Conservation (phyloP, 2,888 invertebrate species). For the Eupeodes latifasciatus region DNA sequence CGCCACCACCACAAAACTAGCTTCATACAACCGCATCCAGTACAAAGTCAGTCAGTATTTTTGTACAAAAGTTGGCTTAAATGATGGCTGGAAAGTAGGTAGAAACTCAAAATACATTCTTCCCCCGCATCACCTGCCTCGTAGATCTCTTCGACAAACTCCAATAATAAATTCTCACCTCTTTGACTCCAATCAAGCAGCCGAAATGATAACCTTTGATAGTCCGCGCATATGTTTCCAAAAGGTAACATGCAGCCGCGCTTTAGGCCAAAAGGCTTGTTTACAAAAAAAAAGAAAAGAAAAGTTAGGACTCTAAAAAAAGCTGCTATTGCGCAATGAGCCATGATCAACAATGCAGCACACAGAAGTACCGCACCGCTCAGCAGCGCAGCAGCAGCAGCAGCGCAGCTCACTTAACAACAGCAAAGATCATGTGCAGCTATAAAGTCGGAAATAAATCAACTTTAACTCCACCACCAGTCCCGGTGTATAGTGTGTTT, state of each 20-base stretch:
- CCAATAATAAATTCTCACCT: slow-evolving; percentile 75
- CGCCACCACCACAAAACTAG: slow-evolving; percentile 47
- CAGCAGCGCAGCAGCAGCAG: slow-evolving; percentile 19
- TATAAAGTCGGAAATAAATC: slow-evolving; percentile 72
- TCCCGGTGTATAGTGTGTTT: slow-evolving; percentile 14
- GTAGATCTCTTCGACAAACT: slow-evolving; percentile 18
- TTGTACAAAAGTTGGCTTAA: slow-evolving; percentile 23
- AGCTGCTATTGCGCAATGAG: slow-evolving; percentile 62
- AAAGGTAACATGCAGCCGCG: slow-evolving; percentile 49
- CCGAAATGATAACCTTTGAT: slow-evolving; percentile 72
- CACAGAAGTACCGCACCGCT: slow-evolving; percentile 35
- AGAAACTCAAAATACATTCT: background rate
- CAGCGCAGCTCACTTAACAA: slow-evolving; percentile 2
- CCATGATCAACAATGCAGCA: slow-evolving; percentile 58
- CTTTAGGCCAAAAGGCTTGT: slow-evolving; percentile 52
- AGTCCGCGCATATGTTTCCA: slow-evolving; percentile 67
- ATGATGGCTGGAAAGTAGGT: slow-evolving; percentile 10
- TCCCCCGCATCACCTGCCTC: slow-evolving; percentile 9
- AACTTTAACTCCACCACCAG: slow-evolving; percentile 26
- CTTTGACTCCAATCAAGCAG: slow-evolving; percentile 76
- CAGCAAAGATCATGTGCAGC: slow-evolving; percentile 23
- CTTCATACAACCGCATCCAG: background rate
- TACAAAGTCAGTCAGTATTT: slow-evolving; percentile 8
- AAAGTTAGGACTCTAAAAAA: slow-evolving; percentile 35
- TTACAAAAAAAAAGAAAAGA: background rate